Evolutionary conservation across 2,113 vertebrate genomes (phyloP).

Genomic region (Coturnix japonica): DNA sequence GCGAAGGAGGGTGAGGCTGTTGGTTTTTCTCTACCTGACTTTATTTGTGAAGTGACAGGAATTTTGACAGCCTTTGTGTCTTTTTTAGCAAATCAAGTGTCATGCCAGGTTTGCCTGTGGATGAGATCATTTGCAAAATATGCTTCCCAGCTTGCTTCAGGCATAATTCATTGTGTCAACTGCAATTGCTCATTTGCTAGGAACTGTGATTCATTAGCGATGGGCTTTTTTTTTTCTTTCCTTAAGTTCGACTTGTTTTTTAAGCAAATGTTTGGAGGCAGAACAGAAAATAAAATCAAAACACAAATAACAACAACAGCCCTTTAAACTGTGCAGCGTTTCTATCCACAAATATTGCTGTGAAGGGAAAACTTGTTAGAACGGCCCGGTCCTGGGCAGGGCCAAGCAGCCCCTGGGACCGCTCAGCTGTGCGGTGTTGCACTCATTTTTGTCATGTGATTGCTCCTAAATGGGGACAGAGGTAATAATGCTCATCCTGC

Average conservation of each 20-base stretch:
- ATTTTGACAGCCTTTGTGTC: constrained; percentile 66
- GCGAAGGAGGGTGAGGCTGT: constrained; percentile 41
- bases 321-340: not conserved
- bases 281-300: not conserved
- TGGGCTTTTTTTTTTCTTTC: not conserved
- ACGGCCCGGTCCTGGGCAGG: not conserved
- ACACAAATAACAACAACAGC: too few species aligned
- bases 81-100: constrained; percentile 69
- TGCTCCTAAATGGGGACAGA: constrained; percentile 36
- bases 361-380: not conserved
- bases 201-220: constrained; percentile 54
- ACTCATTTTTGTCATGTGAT: not conserved
- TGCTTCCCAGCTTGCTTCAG: constrained; percentile 67
- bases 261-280: constrained; percentile 41
- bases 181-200: constrained; percentile 57
- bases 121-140: constrained; percentile 77
- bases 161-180: constrained; percentile 67
- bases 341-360: not conserved
- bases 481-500: constrained; percentile 19
- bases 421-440: not conserved
- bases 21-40: constrained; percentile 64
- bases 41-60: constrained; percentile 53
- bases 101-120: constrained; percentile 67
- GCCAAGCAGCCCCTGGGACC: not conserved
- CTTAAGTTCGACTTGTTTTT: constrained; percentile 34